phyloP scores from a whole-genome alignment of 2,888 invertebrate genomes.

The Melanchra persicariae region DNA sequence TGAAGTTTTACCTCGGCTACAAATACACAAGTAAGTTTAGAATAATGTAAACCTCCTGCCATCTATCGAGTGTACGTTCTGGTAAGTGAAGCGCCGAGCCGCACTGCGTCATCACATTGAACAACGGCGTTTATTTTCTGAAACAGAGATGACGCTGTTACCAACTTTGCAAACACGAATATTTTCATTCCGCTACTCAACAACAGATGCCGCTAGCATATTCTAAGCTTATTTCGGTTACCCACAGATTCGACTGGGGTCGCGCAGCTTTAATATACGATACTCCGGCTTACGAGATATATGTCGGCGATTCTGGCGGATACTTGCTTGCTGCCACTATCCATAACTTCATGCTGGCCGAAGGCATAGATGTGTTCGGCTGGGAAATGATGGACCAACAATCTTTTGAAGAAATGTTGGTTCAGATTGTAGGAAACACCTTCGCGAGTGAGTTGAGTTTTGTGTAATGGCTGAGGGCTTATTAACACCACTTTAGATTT shows the following conservation, averaged over 20 bases:
- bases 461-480: slow-evolving; percentile 44
- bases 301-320: slow-evolving; percentile 94
- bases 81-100: slow-evolving; percentile 41
- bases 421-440: slow-evolving; percentile 87
- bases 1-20: slow-evolving; percentile 92
- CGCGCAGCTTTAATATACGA: slow-evolving; percentile 94
- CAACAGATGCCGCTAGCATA: slow-evolving; percentile 74
- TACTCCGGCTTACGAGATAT: slow-evolving; percentile 92
- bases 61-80: slow-evolving; percentile 45
- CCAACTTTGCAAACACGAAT: background rate
- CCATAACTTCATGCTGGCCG: slow-evolving; percentile 90
- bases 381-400: slow-evolving; percentile 80
- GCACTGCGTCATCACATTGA: background rate
- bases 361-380: slow-evolving; percentile 77
- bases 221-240: slow-evolving; percentile 49
- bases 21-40: slow-evolving; percentile 93
- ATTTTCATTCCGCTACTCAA: slow-evolving; percentile 61
- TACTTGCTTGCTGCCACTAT: slow-evolving; percentile 94
- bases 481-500: slow-evolving; percentile 20
- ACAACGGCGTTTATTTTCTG: background rate
- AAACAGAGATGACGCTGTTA: slow-evolving; percentile 39
- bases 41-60: slow-evolving; percentile 46
- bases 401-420: slow-evolving; percentile 88
- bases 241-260: slow-evolving; percentile 93
- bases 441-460: slow-evolving; percentile 89